Percentiles rank a stretch among this genome's conserved stretches.
These are phyloP conservation scores for Nasalis larvatus DNA, from an alignment of 2,113 vertebrate species.

Conservation along the genomic window DNA sequence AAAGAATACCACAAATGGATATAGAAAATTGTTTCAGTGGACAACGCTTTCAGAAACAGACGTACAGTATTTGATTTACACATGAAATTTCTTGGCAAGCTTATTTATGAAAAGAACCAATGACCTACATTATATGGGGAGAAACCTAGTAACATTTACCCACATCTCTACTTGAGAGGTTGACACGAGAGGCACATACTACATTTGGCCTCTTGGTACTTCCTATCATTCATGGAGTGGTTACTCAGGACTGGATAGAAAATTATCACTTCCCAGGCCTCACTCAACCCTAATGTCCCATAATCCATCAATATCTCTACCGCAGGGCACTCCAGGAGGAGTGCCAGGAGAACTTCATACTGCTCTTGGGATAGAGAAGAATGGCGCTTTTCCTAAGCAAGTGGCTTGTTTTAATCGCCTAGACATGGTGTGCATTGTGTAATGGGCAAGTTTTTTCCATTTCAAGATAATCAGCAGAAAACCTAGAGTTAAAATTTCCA, in stretches of 20 bases:
- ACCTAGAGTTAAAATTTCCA: neutral
- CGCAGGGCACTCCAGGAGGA: neutral
- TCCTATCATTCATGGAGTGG: neutral
- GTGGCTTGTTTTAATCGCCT: neutral
- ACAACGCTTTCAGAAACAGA: neutral
- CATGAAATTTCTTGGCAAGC: neutral
- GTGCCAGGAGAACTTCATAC: neutral
- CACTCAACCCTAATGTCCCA: neutral
- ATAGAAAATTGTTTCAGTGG: neutral
- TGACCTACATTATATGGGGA: neutral
- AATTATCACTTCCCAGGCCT: neutral
- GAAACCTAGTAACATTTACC: neutral
- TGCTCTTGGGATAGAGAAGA: neutral
- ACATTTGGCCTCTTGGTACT: neutral
- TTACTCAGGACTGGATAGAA: neutral
- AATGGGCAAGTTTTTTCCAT: neutral
- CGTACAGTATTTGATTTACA: neutral
- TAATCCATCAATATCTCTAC: neutral
- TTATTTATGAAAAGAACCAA: neutral
- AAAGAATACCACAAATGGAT: neutral
- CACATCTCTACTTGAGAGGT: neutral
- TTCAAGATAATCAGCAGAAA: slow-evolving; percentile 14
- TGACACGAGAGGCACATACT: neutral
- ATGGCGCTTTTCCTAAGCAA: neutral
- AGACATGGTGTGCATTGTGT: neutral